Conservation (phyloP, 2,888 invertebrate species). For the Orthosia cruda region DNA sequence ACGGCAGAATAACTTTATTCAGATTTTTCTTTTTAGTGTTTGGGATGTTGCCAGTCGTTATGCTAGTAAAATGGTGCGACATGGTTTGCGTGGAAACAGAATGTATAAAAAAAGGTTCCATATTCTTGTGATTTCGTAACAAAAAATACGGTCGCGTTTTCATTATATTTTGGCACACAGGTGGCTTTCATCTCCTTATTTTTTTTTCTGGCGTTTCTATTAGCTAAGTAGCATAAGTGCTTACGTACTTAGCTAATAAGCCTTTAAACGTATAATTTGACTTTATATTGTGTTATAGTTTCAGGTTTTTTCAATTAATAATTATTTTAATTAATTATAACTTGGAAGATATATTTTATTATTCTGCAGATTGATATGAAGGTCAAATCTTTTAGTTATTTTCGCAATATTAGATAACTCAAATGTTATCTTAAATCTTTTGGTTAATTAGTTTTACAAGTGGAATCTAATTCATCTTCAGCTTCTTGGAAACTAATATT, state of each 20-base stretch:
- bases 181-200: background rate
- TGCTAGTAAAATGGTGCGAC: constrained; percentile 23
- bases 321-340: too few relatives aligned
- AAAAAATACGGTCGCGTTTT: constrained; percentile 9
- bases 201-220: background rate
- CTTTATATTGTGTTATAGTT: background rate
- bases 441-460: background rate
- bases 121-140: constrained; percentile 3
- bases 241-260: background rate
- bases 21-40: constrained; percentile 46
- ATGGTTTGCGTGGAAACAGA: constrained; percentile 22
- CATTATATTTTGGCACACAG: background rate
- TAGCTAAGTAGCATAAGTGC: background rate
- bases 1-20: constrained; percentile 44
- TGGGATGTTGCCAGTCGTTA: constrained; percentile 49
- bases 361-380: background rate
- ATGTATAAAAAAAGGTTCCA: constrained; percentile 19
- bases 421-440: background rate
- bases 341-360: background rate
- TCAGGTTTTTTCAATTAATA: background rate
- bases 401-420: background rate
- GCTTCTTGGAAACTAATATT: background rate
- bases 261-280: background rate
- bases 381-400: background rate
- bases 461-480: background rate